Evolutionary conservation across 1,140 invertebrate species (phyloP).

Genomic region (Calliphora vicina): DNA sequence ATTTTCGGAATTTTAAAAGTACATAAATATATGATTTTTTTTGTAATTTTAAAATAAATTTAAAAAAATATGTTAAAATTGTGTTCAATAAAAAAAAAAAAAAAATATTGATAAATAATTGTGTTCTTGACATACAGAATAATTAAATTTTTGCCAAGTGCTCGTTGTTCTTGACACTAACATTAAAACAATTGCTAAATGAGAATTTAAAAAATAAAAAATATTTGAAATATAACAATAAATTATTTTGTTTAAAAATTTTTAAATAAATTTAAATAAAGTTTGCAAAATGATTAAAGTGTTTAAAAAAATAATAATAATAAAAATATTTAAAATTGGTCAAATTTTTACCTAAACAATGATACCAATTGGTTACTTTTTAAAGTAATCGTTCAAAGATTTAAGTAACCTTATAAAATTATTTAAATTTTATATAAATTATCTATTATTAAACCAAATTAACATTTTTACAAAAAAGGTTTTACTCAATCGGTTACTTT

Average conservation of each 20-base stretch:
- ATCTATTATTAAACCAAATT: too few relatives aligned
- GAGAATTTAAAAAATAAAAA: not conserved
- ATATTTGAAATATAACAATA: not conserved
- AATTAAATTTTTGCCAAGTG: not conserved
- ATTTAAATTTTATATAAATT: too few relatives aligned
- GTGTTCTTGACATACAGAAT: not conserved
- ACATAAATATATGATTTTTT: too few relatives aligned
- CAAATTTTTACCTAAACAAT: too few relatives aligned
- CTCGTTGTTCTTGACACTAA: not conserved
- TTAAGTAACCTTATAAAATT: too few relatives aligned
- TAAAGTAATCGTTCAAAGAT: too few relatives aligned
- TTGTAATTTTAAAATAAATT: not conserved
- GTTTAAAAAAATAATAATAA: not conserved
- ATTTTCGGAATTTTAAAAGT: not conserved
- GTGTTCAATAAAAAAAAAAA: not conserved
- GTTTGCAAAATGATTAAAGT: not conserved
- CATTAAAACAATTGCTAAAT: not conserved
- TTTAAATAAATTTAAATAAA: not conserved
- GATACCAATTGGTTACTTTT: too few relatives aligned
- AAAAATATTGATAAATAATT: not conserved
- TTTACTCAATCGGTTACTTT: too few relatives aligned
- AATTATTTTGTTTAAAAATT: not conserved
- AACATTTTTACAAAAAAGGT: too few relatives aligned
- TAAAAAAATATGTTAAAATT: not conserved
- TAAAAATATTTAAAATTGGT: too few relatives aligned